These are phyloP conservation scores for Crotalus tigris DNA, from an alignment of 2,113 vertebrate species.

Conservation along the genomic window DNA sequence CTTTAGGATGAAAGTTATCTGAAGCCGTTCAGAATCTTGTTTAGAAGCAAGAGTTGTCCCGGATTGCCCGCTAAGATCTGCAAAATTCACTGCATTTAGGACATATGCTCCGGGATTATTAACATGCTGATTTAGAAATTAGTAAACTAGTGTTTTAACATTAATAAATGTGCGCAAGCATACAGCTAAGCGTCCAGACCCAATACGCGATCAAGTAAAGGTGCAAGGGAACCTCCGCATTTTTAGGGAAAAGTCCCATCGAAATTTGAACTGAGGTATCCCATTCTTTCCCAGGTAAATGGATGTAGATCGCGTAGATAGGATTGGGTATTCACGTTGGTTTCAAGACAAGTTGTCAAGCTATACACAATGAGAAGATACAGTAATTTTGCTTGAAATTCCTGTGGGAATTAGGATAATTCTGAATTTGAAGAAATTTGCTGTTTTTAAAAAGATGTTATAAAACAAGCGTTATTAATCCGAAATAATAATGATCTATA, in stretches of 20 bases:
- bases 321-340: not conserved
- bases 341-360: not conserved
- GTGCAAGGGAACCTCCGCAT: not conserved
- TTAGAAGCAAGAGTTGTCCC: not conserved
- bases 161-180: not conserved
- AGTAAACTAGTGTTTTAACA: not conserved
- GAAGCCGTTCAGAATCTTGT: not conserved
- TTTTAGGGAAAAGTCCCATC: not conserved
- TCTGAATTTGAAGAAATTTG: not conserved
- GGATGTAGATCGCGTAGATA: not conserved
- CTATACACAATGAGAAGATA: not conserved
- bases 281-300: not conserved
- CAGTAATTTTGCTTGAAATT: not conserved
- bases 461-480: not conserved
- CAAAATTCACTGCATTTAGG: not conserved
- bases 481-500: not conserved
- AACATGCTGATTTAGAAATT: not conserved
- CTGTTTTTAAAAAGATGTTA: not conserved
- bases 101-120: not conserved
- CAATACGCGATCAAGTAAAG: not conserved
- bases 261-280: not conserved
- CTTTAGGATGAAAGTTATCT: not conserved
- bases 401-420: not conserved
- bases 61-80: not conserved
- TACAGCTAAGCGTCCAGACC: not conserved